phyloP scores from a whole-genome alignment of 2,888 invertebrate genomes.

The Altica lythri region DNA sequence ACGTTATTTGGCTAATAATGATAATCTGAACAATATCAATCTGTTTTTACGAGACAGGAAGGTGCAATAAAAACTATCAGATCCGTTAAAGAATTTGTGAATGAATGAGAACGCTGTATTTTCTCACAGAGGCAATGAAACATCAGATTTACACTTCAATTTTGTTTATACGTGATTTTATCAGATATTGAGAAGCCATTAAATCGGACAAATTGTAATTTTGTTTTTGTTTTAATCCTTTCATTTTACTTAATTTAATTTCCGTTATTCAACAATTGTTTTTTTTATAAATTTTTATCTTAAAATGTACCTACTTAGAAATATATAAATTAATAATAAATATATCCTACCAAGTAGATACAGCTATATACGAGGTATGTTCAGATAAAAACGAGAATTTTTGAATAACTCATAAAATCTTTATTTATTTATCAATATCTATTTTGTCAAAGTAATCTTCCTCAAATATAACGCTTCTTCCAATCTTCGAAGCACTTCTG shows the following conservation, averaged over 20 bases:
- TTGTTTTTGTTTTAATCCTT: slow-evolving; percentile 1
- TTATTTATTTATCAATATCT: too few species aligned
- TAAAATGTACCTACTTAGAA: too few species aligned
- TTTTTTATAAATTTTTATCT: too few species aligned
- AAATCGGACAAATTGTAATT: slow-evolving; percentile 10
- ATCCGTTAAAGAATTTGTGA: slow-evolving; percentile 40
- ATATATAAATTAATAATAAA: too few species aligned
- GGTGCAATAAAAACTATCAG: slow-evolving; percentile 34
- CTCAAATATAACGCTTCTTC: too few species aligned
- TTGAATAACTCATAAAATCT: too few species aligned
- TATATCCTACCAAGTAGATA: too few species aligned
- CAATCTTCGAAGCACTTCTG: too few species aligned
- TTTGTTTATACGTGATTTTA: slow-evolving; percentile 18
- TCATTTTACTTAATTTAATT: not conserved
- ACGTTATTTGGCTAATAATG: slow-evolving; percentile 12
- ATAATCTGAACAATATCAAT: slow-evolving; percentile 30
- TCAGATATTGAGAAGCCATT: not conserved
- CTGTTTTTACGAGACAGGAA: slow-evolving; percentile 33
- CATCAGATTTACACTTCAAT: slow-evolving; percentile 2
- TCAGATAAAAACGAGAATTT: too few species aligned
- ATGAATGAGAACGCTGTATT: slow-evolving; percentile 32
- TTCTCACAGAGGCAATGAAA: slow-evolving; percentile 22
- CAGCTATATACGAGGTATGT: too few species aligned
- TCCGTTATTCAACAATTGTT: too few species aligned
- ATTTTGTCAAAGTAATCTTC: too few species aligned